These are phyloP conservation scores for Sturnira hondurensis DNA, from an alignment of 2,113 vertebrate genomes.

Conservation along the genomic window DNA sequence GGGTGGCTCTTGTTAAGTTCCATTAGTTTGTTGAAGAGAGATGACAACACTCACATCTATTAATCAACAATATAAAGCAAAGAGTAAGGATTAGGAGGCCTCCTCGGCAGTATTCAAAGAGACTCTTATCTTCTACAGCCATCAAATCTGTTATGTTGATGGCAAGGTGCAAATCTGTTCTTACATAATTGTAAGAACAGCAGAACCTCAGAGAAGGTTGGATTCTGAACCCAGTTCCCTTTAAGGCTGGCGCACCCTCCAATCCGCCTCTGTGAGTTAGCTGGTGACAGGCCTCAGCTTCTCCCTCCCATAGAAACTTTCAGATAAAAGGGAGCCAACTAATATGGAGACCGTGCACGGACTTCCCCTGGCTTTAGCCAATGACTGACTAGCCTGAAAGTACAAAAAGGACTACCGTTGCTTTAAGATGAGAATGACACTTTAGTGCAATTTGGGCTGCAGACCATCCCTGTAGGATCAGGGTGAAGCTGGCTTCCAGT, in stretches of 20 bases:
- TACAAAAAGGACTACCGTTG: not conserved
- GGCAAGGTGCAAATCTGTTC: not conserved
- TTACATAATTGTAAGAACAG: not conserved
- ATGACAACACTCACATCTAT: not conserved
- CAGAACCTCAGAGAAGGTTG: not conserved
- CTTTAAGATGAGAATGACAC: not conserved
- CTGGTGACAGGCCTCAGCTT: not conserved
- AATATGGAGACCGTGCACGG: not conserved
- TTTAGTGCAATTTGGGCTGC: not conserved
- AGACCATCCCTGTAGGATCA: not conserved
- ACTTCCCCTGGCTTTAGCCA: not conserved
- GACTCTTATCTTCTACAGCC: not conserved
- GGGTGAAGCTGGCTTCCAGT: not conserved
- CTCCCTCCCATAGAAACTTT: not conserved
- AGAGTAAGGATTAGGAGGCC: not conserved
- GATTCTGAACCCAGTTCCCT: not conserved
- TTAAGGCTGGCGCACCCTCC: not conserved
- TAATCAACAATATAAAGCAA: not conserved
- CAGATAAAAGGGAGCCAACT: not conserved
- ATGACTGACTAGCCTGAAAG: not conserved
- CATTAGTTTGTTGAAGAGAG: not conserved
- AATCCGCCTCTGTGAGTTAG: not conserved
- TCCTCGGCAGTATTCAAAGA: not conserved
- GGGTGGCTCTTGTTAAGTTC: not conserved
- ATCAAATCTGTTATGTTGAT: not conserved